Evolutionary conservation across 2,113 vertebrate species (phyloP), one percentile per base, ranked within the genome.

Genomic region (Nannospalax galili): DNA sequence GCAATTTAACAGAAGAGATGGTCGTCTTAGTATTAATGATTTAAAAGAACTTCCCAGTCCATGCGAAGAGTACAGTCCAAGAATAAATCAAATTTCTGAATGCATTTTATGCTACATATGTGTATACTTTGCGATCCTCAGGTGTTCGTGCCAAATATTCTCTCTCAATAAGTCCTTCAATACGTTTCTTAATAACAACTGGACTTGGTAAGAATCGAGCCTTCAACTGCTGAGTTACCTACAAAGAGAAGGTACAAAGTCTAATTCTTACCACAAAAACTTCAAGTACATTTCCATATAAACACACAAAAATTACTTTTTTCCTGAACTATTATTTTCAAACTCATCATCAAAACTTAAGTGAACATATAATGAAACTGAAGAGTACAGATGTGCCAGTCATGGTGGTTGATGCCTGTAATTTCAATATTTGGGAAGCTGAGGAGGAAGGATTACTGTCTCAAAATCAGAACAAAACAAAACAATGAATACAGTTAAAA

Each of bases 101-200:
- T 97, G 73, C 97, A 98, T 98, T 98, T 98, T 99, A 99, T 99
- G 99, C 99, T 98, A 99, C 99, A 90, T 99, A 99, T 98, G 99
- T 99, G 98, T 99, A 99, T 95, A 99, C 99, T 99, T 99, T 99
- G 98, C 99, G 99, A 98, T 99, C 99, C 97, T 99, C 99, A 96
- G 99, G 99, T 96, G 99, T 99, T 99, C 99, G 99, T 97, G 99
- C 99, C 99, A 99, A 99, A 99, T 99, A 99, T 98, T 99, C 99
- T 99, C 99, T 99, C 98, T 99, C 99, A 99, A 99, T 99, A 98
- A 99, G 99, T 99, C 99, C 99, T 99, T 99, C 99, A 98, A 99
- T 99, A 97, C 99, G 99, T 97, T 99, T 99, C 99, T 99, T 99
- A 99, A 99, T 99, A 97, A 99, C 99, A 98, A 99, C 99, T 92